phyloP scores from a whole-genome alignment of 2,888 invertebrate species.

The Caenorhabditis afra region DNA sequence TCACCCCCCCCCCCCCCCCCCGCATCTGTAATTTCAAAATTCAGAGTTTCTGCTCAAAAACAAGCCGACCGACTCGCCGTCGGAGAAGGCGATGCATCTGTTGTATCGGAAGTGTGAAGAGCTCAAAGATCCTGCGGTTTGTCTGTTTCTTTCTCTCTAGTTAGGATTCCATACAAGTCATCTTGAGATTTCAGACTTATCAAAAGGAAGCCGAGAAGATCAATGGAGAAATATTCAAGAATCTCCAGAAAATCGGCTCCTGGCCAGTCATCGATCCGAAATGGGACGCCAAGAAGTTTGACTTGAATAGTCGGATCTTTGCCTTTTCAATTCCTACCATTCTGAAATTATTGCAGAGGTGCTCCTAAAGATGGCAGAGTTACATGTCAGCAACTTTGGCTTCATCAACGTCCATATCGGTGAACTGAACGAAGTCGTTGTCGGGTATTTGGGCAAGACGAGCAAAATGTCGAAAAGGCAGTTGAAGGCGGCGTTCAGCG shows the following conservation, averaged over 20 bases:
- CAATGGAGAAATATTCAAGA: neutral
- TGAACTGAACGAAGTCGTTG: neutral
- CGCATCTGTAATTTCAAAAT: neutral
- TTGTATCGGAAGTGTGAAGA: slow-evolving; percentile 3
- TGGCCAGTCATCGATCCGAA: slow-evolving; percentile 71
- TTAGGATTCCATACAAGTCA: neutral
- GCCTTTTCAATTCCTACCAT: no score
- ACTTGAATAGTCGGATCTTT: slow-evolving; percentile 55
- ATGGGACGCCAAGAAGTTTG: slow-evolving; percentile 31
- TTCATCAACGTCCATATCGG: neutral
- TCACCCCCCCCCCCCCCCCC: no score
- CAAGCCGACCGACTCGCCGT: neutral
- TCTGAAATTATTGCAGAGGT: no score
- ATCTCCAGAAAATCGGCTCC: slow-evolving; percentile 49
- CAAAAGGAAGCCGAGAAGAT: neutral
- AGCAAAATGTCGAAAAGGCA: no score
- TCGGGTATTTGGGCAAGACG: neutral
- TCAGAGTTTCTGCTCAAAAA: neutral
- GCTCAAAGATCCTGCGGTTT: neutral
- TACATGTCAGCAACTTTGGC: neutral
- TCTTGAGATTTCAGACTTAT: slow-evolving; percentile 2
- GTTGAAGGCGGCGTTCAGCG: no score
- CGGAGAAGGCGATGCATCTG: slow-evolving; percentile 5
- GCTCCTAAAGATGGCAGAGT: neutral
- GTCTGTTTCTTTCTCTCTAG: neutral